Base-by-base conservation (phyloP, 2,888 invertebrate genomes). In the Theristus sp. region DNA sequence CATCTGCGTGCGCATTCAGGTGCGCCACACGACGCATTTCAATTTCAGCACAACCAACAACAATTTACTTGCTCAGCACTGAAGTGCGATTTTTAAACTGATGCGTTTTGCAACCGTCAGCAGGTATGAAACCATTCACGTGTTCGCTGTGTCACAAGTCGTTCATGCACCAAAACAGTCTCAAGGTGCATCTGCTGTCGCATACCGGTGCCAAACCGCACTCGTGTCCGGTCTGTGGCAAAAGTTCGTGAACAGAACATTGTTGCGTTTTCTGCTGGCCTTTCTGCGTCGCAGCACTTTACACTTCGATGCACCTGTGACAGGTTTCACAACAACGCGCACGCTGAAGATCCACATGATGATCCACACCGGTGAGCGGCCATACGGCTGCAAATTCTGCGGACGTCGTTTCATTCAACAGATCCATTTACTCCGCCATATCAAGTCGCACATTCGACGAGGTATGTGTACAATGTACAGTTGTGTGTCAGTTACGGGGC, bases 1-100 rank as follows among this genome's bases (percentile, higher is more conserved):
- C 65, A 65, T 58, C 30, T 65, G 53, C 38, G 64, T 13, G 63
- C 61, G 25, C 65, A 65, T 60, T 65, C 65, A 24, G 64, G 62
- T 55, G 2, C 3, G 49, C 17, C 17, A 38, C 17, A n/a, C n/a
- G n/a, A n/a, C n/a, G n/a, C n/a, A n/a, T n/a, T n/a, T n/a, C n/a
- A n/a, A n/a, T n/a, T n/a, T n/a, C n/a, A n/a, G n/a, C n/a, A n/a
- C n/a, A n/a, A n/a, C n/a, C n/a, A n/a, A n/a, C n/a, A n/a, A n/a
- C n/a, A n/a, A n/a, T n/a, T n/a, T n/a, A n/a, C n/a, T n/a, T n/a
- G n/a, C n/a, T n/a, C n/a, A n/a, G n/a, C n/a, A n/a, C n/a, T n/a
- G n/a, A n/a, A n/a, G n/a, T n/a, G n/a, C n/a, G n/a, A 46, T 13
- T 46, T 46, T 46, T 46, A n/a, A n/a, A n/a, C n/a, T n/a, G n/a